Conservation (phyloP, 2,797 vertebrate species). For the Propithecus deckenii region DNA sequence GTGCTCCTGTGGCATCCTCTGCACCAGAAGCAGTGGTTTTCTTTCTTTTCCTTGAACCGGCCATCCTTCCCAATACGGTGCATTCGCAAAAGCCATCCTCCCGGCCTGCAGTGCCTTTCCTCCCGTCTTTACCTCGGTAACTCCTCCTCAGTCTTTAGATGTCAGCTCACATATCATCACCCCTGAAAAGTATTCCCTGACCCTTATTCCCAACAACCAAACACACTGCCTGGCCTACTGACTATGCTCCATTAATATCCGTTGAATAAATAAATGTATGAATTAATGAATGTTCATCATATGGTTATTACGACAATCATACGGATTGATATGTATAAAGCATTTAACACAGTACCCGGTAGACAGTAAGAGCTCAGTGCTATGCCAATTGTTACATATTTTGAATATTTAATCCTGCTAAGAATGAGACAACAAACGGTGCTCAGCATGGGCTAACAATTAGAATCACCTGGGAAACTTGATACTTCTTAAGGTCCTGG, state of each 20-base stretch:
- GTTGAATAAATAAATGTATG: background rate
- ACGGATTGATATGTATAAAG: background rate
- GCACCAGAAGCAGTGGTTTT: background rate
- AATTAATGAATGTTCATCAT: background rate
- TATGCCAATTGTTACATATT: background rate
- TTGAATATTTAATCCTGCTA: background rate
- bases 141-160: background rate
- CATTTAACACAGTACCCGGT: background rate
- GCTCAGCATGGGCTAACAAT: background rate
- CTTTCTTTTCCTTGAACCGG: background rate
- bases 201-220: background rate
- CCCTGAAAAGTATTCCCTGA: background rate
- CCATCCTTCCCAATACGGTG: background rate
- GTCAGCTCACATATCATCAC: background rate
- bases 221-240: background rate
- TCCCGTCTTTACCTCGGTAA: background rate
- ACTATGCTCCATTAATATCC: background rate
- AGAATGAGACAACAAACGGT: background rate
- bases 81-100: background rate
- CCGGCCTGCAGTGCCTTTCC: background rate
- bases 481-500: background rate
- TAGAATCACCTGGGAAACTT: background rate
- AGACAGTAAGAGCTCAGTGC: background rate
- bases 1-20: background rate
- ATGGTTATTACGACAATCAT: background rate